Evolutionary conservation across 1,140 invertebrate genomes (phyloP).

Genomic region (Tetraneura akinire): DNA sequence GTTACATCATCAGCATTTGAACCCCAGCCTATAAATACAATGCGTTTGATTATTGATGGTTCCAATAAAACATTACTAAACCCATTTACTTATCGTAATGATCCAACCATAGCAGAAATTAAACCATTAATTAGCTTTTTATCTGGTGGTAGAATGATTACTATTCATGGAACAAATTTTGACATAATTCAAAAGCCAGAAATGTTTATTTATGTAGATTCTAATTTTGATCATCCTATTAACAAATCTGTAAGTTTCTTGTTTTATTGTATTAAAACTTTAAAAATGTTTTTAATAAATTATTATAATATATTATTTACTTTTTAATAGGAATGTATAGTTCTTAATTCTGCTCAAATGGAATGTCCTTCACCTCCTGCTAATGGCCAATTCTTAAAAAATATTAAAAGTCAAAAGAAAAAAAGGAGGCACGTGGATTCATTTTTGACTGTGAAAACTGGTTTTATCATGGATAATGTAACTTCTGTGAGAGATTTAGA

Average conservation of each 20-base stretch:
- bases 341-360: slow-evolving; percentile 88
- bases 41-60: slow-evolving; percentile 82
- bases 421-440: slow-evolving; percentile 56
- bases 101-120: slow-evolving; percentile 92
- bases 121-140: slow-evolving; percentile 85
- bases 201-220: slow-evolving; percentile 78
- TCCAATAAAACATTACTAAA: slow-evolving; percentile 72
- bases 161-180: slow-evolving; percentile 88
- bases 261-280: background rate
- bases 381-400: slow-evolving; percentile 62
- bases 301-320: slow-evolving; percentile 18
- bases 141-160: slow-evolving; percentile 90
- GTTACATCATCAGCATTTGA: slow-evolving; percentile 69
- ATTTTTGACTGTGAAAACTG: slow-evolving; percentile 65
- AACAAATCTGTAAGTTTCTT: slow-evolving; percentile 70
- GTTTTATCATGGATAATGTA: slow-evolving; percentile 96
- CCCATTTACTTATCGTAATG: slow-evolving; percentile 86
- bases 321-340: slow-evolving; percentile 68
- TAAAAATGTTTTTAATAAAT: background rate
- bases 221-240: slow-evolving; percentile 67
- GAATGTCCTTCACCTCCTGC: slow-evolving; percentile 90
- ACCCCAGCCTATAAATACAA: slow-evolving; percentile 56
- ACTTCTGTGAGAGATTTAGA: slow-evolving; percentile 83
- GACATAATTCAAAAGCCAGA: slow-evolving; percentile 88
- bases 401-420: slow-evolving; percentile 39